Percentiles rank a stretch among this genome's conserved stretches.
These are phyloP conservation scores for Bombycilla garrulus DNA, from an alignment of 2,113 vertebrate species.

Conservation along the genomic window DNA sequence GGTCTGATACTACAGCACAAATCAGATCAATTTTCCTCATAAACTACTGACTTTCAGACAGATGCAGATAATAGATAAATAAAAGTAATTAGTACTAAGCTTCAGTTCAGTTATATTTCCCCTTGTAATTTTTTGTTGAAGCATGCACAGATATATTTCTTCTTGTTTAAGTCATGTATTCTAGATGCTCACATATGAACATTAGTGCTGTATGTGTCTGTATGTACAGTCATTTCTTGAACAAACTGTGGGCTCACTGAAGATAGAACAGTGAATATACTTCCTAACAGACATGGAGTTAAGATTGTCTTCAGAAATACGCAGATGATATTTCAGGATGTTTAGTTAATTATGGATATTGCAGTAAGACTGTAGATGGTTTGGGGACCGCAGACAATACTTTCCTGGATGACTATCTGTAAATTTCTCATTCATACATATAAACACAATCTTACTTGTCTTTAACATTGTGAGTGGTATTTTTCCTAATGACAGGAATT, in stretches of 20 bases:
- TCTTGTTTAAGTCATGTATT: background rate
- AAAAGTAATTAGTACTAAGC: background rate
- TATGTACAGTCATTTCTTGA: background rate
- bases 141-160: background rate
- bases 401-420: background rate
- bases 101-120: background rate
- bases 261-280: background rate
- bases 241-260: background rate
- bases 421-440: background rate
- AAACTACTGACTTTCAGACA: background rate
- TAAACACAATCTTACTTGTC: background rate
- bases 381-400: background rate
- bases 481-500: background rate
- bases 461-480: background rate
- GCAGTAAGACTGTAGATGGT: background rate
- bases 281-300: background rate
- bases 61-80: background rate
- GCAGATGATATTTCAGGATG: background rate
- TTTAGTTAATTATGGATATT: background rate
- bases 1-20: rapidly evolving
- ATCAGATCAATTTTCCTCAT: background rate
- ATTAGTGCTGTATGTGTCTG: background rate
- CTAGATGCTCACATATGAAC: background rate
- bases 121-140: background rate
- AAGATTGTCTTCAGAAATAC: background rate